Base-by-base conservation (phyloP, 2,797 vertebrate genomes). In the Synanceia verrucosa region DNA sequence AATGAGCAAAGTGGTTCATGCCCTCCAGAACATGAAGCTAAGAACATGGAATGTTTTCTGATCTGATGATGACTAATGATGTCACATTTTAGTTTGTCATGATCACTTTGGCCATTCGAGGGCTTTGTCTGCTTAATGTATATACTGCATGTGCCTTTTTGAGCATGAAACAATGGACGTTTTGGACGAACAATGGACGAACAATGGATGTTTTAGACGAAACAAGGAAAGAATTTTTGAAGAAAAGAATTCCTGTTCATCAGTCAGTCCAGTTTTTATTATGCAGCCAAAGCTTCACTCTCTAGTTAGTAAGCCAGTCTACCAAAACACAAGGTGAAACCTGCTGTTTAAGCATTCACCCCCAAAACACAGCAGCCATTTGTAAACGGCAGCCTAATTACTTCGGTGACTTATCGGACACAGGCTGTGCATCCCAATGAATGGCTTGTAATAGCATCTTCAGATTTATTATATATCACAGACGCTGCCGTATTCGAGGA, bases 391-490 rank as follows among this genome's bases (percentile, higher is more conserved):
- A 78, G 75, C 64, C 72, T 81, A 85, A 91, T 90, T 84, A 79
- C 78, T 84, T 75, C 39, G 23, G 80, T 79, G 87, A 90, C 81
- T 86, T 88, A 82, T 87, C 44, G 73, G 79, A 86, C 79, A 34
- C 79, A 34, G 55, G 61, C 78, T 67, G 63, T 66, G 88, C 88
- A 87, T 91, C 82, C 76, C 80, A 89, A 91, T 92, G 86, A 91
- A 87, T 71, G 69, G 73, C 52, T 56, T 60, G 73, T 86, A 86
- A 91, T 91, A 74, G 88, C 88, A 81, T 90, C 88, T 84, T 89
- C 83, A 88, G 82, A 90, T 92, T 86, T 90, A 86, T 92, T 90
- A 90, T 89, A 89, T 88, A 91, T 91, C 87, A 80, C 88, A 87
- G 81, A 81, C 85, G 56, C 63, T 77, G 84, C 79, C 61, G 50